These are phyloP conservation scores for Galaxias olidus DNA, from an alignment of 2,797 vertebrate species.

Conservation along the genomic window DNA sequence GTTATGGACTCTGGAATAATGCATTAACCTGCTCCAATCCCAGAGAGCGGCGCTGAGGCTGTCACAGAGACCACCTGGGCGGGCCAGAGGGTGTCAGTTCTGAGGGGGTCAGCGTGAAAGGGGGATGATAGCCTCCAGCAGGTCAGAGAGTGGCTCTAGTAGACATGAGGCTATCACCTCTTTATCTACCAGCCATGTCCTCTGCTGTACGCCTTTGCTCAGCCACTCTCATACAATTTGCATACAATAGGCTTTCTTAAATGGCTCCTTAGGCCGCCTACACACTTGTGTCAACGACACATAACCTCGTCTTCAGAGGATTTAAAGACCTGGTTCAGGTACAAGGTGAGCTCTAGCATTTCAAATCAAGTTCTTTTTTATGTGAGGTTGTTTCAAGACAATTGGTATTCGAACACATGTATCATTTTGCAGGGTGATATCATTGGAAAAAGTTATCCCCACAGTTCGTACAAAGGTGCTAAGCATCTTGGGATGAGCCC, in stretches of 20 bases:
- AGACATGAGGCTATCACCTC: not conserved
- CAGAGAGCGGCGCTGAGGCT: too few relatives aligned
- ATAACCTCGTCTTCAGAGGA: not conserved
- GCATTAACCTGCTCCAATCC: not conserved
- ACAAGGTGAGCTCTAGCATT: too few relatives aligned
- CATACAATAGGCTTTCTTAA: constrained; percentile 6
- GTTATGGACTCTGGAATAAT: constrained; percentile 15
- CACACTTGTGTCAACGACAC: not conserved
- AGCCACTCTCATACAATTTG: constrained; percentile 2
- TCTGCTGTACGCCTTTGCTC: not conserved
- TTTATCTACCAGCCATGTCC: not conserved
- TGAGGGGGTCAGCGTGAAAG: too few relatives aligned
- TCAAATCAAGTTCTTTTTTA: too few relatives aligned
- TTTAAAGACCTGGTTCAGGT: too few relatives aligned
- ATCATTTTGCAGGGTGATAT: too few relatives aligned
- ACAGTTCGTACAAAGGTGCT: not conserved
- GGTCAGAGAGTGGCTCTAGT: too few relatives aligned
- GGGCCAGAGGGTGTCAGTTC: too few relatives aligned
- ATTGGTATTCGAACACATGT: too few relatives aligned
- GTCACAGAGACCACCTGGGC: too few relatives aligned
- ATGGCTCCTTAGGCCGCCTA: constrained; percentile 6
- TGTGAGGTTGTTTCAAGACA: too few relatives aligned
- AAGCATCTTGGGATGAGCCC: not conserved
- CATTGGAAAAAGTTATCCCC: not conserved
- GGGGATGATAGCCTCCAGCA: too few relatives aligned